phyloP scores from a whole-genome alignment of 1,140 invertebrate species.

The Listronotus oregonensis region DNA sequence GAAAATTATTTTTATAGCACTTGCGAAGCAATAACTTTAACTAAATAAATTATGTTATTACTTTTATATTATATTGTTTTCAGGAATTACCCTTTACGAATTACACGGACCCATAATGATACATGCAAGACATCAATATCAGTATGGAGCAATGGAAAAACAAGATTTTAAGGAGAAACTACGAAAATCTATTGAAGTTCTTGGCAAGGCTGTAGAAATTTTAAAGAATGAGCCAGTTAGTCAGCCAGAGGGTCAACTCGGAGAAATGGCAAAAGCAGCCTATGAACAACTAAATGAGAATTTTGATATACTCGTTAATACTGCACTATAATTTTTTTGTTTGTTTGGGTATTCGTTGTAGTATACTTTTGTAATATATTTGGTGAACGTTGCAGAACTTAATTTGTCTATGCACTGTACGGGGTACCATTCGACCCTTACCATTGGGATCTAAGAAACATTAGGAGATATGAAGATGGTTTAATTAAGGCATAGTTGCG shows the following conservation, averaged over 20 bases:
- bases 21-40: too few relatives aligned
- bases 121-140: slow-evolving; percentile 68
- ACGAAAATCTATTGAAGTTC: slow-evolving; percentile 64
- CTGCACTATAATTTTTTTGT: slow-evolving; percentile 33
- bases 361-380: not conserved
- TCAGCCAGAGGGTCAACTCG: slow-evolving; percentile 73
- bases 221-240: slow-evolving; percentile 69
- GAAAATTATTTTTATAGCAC: too few relatives aligned
- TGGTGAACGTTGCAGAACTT: too few relatives aligned
- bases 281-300: slow-evolving; percentile 67
- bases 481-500: too few relatives aligned
- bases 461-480: too few relatives aligned
- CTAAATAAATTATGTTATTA: too few relatives aligned
- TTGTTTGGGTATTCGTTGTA: not conserved
- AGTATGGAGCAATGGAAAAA: slow-evolving; percentile 63
- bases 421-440: too few relatives aligned
- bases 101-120: slow-evolving; percentile 76
- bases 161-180: slow-evolving; percentile 67
- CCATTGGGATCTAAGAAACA: too few relatives aligned
- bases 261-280: slow-evolving; percentile 64
- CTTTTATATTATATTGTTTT: slow-evolving; percentile 1
- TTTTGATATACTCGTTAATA: slow-evolving; percentile 60
- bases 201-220: slow-evolving; percentile 66
- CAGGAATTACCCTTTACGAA: slow-evolving; percentile 77
- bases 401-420: too few relatives aligned